Evolutionary conservation across 2,797 vertebrate genomes (phyloP).

Genomic region (Meriones psammophilus): DNA sequence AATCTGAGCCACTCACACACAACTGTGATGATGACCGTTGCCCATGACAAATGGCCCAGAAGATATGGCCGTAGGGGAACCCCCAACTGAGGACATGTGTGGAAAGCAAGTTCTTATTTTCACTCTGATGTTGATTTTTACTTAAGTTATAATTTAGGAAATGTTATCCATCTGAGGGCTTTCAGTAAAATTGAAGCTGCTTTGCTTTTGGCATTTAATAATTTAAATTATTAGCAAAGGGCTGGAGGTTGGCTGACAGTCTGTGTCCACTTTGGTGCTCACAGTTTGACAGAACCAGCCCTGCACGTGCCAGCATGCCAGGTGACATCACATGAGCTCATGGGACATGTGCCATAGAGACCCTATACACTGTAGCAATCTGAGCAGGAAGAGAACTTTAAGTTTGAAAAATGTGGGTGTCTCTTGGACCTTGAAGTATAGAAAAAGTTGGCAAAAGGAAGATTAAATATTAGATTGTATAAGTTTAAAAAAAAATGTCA

Average conservation of each 20-base stretch:
- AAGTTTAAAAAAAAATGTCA: neutral
- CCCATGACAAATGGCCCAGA: neutral
- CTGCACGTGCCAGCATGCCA: too few relatives aligned
- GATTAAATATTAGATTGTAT: neutral
- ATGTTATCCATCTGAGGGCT: neutral
- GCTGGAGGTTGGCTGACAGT: neutral
- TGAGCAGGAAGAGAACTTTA: neutral
- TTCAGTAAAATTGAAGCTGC: neutral
- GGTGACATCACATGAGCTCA: neutral
- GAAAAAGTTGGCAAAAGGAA: neutral
- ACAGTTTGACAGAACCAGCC: neutral
- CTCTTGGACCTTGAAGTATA: neutral
- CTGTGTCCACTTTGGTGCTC: neutral
- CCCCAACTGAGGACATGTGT: accelerated
- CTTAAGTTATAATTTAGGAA: neutral
- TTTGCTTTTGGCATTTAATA: neutral
- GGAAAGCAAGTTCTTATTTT: neutral
- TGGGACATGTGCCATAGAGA: neutral
- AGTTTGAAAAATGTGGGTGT: neutral
- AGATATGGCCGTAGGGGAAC: neutral
- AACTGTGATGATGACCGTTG: neutral
- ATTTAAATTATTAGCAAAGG: neutral
- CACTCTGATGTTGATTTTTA: neutral
- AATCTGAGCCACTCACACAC: neutral
- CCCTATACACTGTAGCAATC: too few relatives aligned